Evolutionary conservation across 2,797 vertebrate genomes (phyloP).

Genomic region (Thalassophryne amazonica): DNA sequence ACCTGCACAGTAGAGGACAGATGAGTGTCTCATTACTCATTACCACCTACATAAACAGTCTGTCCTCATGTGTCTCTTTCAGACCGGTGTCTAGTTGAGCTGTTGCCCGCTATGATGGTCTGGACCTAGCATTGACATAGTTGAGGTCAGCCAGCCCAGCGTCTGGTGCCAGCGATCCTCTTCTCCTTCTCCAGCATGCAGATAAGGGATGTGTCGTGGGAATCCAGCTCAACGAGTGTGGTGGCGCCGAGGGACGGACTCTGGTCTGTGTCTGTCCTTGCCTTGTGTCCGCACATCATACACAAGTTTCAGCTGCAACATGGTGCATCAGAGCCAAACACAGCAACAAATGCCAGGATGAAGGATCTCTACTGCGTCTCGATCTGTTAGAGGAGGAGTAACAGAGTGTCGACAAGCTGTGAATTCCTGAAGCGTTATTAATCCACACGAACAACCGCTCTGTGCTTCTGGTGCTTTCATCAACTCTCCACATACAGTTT

Average conservation of each 20-base stretch:
- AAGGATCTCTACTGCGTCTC: slow-evolving; percentile 1
- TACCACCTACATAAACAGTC: slow-evolving; percentile 10
- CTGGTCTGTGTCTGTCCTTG: slow-evolving; percentile 7
- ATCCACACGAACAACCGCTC: background rate
- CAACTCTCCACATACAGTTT: background rate
- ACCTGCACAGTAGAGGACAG: slow-evolving; percentile 6
- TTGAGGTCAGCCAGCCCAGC: slow-evolving; percentile 24
- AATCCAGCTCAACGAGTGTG: slow-evolving; percentile 24
- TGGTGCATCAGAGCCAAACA: slow-evolving; percentile 3
- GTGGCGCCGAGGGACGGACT: slow-evolving; percentile 28
- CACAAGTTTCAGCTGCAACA: slow-evolving; percentile 32
- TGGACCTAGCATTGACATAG: slow-evolving; percentile 11
- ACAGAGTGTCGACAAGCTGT: background rate
- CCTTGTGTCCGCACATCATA: slow-evolving; percentile 1
- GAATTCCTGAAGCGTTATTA: background rate
- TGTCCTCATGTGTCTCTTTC: slow-evolving; percentile 14
- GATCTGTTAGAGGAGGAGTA: background rate
- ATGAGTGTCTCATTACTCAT: slow-evolving; percentile 8
- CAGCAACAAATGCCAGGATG: slow-evolving; percentile 32
- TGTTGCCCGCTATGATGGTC: slow-evolving; percentile 5
- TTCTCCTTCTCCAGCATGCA: slow-evolving; percentile 42
- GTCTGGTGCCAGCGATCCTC: slow-evolving; percentile 34
- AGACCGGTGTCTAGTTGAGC: no score
- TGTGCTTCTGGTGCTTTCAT: background rate
- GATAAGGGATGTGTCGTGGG: slow-evolving; percentile 36